A percentile compares a stretch with the other conserved stretches of the same genome.
These are phyloP conservation scores for Bombus waltoni DNA, from an alignment of 1,140 invertebrate species.

Conservation along the genomic window DNA sequence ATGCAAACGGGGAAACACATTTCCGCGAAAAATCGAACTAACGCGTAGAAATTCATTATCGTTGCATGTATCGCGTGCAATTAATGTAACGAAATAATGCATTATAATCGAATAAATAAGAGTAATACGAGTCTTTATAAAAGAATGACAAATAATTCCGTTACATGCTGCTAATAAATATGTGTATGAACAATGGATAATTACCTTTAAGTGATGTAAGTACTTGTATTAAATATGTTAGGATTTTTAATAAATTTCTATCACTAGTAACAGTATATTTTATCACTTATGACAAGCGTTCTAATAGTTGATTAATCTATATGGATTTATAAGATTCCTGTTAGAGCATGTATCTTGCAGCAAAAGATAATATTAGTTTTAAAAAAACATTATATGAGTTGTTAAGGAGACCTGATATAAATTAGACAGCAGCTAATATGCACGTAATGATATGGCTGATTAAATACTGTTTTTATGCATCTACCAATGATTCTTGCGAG, in stretches of 20 bases:
- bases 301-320: background rate
- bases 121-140: background rate
- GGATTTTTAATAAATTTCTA: background rate
- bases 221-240: background rate
- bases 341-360: background rate
- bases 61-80: background rate
- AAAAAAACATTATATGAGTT: background rate
- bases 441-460: background rate
- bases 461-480: slow-evolving; percentile 40
- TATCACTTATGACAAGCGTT: background rate
- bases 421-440: background rate
- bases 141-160: background rate
- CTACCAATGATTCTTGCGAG: slow-evolving; percentile 70
- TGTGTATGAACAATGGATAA: background rate
- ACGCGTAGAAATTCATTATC: background rate
- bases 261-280: background rate
- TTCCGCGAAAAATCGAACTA: background rate
- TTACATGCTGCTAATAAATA: background rate
- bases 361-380: background rate
- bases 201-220: slow-evolving; percentile 5
- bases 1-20: background rate
- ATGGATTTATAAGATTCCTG: background rate
- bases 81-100: background rate
- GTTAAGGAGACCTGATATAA: background rate
- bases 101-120: background rate